phyloP scores from a whole-genome alignment of 1,140 invertebrate species.

The Drosophila eugracilis region DNA sequence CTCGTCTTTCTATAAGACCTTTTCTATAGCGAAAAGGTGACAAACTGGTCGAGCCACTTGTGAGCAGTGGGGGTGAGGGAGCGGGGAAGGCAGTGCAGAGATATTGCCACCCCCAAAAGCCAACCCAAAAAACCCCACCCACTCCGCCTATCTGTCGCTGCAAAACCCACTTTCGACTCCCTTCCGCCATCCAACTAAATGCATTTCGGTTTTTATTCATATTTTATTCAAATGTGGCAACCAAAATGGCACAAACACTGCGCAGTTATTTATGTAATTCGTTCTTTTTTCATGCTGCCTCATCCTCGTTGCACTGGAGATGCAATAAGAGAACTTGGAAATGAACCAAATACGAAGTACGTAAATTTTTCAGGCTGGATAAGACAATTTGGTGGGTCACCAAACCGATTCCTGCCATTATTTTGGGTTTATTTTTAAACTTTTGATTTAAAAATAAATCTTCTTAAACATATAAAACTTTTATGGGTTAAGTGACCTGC shows the following conservation, averaged over 20 bases:
- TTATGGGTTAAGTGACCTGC: no score
- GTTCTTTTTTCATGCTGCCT: conserved; percentile 26
- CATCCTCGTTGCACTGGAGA: conserved; percentile 25
- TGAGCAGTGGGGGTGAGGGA: neutral
- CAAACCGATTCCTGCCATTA: neutral
- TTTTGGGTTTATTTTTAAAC: neutral
- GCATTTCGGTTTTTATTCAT: conserved; percentile 81
- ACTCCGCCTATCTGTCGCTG: conserved; percentile 19
- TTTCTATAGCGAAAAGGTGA: conserved; percentile 74
- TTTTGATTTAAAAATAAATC: no score
- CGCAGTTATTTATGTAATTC: conserved; percentile 76
- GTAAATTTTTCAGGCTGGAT: conserved; percentile 27
- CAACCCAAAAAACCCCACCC: neutral
- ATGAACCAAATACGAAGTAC: conserved; percentile 46
- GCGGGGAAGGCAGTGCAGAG: conserved; percentile 5
- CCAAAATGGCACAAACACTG: conserved; percentile 80
- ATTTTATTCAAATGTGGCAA: conserved; percentile 82
- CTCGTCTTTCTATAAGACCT: conserved; percentile 43
- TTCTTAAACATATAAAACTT: neutral
- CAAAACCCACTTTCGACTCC: conserved; percentile 27
- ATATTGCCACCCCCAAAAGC: conserved; percentile 8
- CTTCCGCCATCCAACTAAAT: conserved; percentile 61
- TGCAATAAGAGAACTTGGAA: conserved; percentile 40
- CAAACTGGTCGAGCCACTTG: conserved; percentile 64
- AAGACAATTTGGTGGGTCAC: conserved; percentile 11